phyloP scores from a whole-genome alignment of 2,888 invertebrate genomes.

The Drosophila meridiana region DNA sequence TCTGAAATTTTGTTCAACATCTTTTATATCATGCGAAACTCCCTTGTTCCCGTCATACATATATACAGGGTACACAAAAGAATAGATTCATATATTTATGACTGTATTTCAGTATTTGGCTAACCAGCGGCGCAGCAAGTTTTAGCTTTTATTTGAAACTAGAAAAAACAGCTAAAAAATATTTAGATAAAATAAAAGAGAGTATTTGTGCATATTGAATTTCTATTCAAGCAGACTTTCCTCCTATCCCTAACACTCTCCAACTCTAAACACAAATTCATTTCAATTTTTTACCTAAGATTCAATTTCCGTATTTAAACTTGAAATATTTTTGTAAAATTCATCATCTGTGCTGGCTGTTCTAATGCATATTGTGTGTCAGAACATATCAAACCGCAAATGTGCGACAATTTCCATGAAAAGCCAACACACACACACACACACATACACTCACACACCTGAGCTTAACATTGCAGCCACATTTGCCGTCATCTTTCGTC shows the following conservation, averaged over 20 bases:
- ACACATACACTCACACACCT: conserved; percentile 7
- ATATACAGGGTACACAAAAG: conserved; percentile 7
- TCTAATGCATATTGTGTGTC: conserved; percentile 23
- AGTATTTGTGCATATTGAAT: neutral
- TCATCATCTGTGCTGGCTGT: conserved; percentile 1
- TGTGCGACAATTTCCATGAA: conserved; percentile 42
- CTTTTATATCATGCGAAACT: neutral
- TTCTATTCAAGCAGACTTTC: neutral
- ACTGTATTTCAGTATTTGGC: conserved; percentile 20
- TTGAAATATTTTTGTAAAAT: neutral
- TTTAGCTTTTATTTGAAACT: conserved; percentile 40
- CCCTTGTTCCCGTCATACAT: neutral
- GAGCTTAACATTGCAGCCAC: conserved; percentile 24
- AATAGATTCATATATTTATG: conserved; percentile 30
- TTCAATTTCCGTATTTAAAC: neutral
- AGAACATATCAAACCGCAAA: conserved; percentile 29
- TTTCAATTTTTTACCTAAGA: neutral
- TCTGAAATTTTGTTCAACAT: too few relatives aligned
- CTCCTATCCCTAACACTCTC: neutral
- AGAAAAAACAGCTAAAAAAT: conserved; percentile 17
- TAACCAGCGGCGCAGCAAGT: conserved; percentile 14
- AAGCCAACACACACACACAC: conserved; percentile 1
- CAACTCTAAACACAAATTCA: neutral
- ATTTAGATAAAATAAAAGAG: conserved; percentile 5
- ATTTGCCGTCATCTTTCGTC: conserved; percentile 57